Evolutionary conservation across 2,113 vertebrate species (phyloP), one percentile per base, ranked within the genome.

Genomic region (Halcyon senegalensis): DNA sequence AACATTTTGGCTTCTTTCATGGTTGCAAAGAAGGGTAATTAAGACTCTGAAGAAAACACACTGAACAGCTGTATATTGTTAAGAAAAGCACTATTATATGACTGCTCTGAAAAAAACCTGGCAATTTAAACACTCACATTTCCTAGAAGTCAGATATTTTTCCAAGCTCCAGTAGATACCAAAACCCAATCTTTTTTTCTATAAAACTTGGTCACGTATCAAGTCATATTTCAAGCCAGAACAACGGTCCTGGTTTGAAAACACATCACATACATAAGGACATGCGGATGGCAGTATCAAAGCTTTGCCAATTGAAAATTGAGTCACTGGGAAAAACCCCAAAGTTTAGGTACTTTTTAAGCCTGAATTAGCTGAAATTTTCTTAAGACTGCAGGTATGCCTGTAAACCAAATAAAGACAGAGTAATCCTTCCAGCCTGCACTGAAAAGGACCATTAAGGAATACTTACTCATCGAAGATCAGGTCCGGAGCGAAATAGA

Each of bases 401-500:
- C 94, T 80, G 63, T 93, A 97, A 96, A 92, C 66, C 62, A 89
- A 84, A 75, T 63, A 89, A 93, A 89, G 82, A 90, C 48, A 90
- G 84, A 92, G 9, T 73, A 93, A 86, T 96, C 89, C 84, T 88
- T 91, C 89, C 76, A 93, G 66, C 41, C 84, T 95, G 60, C 81
- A 93, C 84, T 93, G 83, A 62, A 92, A 95, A 96, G 80, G 74
- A 89, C 78, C 95, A 80, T 94, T 75, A 95, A 95, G 56, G 76
- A 95, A 96, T 97, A 98, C 99, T 98, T 99, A 99, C 99, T 99
- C 99, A 89, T 99, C 99, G 92, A 99, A 99, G 98, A 99, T 98
- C 95, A 99, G 98, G 97, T 99, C 99, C 81, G 99, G 99, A 95
- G 99, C 99, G 90, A 99, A 99, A 98, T 99, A 99, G 96, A 99